A percentile compares a stretch with the other conserved stretches of the same genome.
Conservation (phyloP, 2,797 vertebrate genomes). For the Cyprinodon diabolis region DNA sequence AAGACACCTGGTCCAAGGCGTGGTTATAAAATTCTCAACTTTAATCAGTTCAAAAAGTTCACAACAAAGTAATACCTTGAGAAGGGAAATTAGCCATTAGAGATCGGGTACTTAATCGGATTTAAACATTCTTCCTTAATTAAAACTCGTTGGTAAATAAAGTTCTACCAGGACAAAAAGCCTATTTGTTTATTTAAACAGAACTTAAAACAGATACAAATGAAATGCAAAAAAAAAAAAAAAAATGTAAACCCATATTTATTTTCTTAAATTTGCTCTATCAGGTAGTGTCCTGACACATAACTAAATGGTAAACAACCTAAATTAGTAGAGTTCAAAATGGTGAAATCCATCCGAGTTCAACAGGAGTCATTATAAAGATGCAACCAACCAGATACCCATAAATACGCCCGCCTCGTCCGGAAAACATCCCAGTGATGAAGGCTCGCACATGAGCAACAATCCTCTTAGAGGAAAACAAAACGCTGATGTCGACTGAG, state of each 20-base stretch:
- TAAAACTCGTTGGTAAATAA: slow-evolving; percentile 72
- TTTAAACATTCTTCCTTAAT: slow-evolving; percentile 82
- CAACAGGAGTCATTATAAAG: slow-evolving; percentile 97
- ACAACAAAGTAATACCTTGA: slow-evolving; percentile 84
- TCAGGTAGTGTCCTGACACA: slow-evolving; percentile 95
- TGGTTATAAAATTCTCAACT: slow-evolving; percentile 84
- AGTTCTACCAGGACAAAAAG: slow-evolving; percentile 68
- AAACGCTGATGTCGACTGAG: slow-evolving; percentile 99
- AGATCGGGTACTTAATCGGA: slow-evolving; percentile 73
- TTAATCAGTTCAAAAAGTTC: slow-evolving; percentile 87
- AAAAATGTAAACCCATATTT: slow-evolving; percentile 96
- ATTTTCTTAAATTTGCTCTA: slow-evolving; percentile 85
- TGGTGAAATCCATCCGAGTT: slow-evolving; percentile 93
- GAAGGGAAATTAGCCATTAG: slow-evolving; percentile 74
- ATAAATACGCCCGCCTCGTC: slow-evolving; percentile 99
- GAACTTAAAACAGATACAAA: slow-evolving; percentile 74
- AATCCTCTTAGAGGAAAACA: slow-evolving; percentile 99
- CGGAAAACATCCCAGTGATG: slow-evolving; percentile 93
- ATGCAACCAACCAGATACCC: slow-evolving; percentile 95
- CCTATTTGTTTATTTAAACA: slow-evolving; percentile 73
- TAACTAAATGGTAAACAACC: slow-evolving; percentile 98
- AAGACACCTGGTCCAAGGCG: slow-evolving; percentile 48
- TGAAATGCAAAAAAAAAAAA: slow-evolving; percentile 75
- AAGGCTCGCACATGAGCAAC: slow-evolving; percentile 99
- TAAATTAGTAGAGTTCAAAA: slow-evolving; percentile 96